Evolutionary conservation across 2,113 vertebrate species (phyloP), one percentile per base, ranked within the genome.

Genomic region (Acrocephalus arundinaceus): DNA sequence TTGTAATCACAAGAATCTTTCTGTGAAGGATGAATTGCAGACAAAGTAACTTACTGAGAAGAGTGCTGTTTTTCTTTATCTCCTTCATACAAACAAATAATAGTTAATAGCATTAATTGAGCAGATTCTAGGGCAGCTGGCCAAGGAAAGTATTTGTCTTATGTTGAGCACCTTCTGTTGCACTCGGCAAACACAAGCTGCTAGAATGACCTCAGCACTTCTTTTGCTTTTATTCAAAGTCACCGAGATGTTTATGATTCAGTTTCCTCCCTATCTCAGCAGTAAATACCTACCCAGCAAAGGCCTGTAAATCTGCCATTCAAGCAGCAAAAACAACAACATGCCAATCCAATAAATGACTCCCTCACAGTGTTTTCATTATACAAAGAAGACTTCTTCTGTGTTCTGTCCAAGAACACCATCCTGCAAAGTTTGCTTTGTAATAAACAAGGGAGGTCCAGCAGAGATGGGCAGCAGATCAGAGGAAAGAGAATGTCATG

Each of bases 271-370:
- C 85, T 67, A 96, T 94, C 87, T 94, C 66, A 89, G 75, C 92
- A 93, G 91, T 98, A 97, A 97, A 98, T 97, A 97, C 76, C 75
- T 79, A 65, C 7, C 6, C 4, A 35, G 75, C 37, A 80, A 95
- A 97, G 55, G 82, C 88, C 51, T 87, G 58, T 96, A 98, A 98
- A 97, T 97, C 96, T 97, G 95, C 93, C 96, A 78, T 94, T 97
- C 94, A 94, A 89, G 54, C 54, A 89, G 89, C 89, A 93, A 96
- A 97, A 97, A 78, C 87, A 95, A 35, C 82, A 91, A 90, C 84
- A 89, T 84, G 82, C 88, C 93, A 97, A 94, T 95, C 81, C 95
- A 97, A 91, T 89, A 91, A 97, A 95, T 82, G 31, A 97, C 91
- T 97, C 93, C 81, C 66, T 97, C 80, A 58, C 54, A 87, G 63